Evolutionary conservation across 2,888 invertebrate genomes (phyloP).

Genomic region (Campaea margaritaria): DNA sequence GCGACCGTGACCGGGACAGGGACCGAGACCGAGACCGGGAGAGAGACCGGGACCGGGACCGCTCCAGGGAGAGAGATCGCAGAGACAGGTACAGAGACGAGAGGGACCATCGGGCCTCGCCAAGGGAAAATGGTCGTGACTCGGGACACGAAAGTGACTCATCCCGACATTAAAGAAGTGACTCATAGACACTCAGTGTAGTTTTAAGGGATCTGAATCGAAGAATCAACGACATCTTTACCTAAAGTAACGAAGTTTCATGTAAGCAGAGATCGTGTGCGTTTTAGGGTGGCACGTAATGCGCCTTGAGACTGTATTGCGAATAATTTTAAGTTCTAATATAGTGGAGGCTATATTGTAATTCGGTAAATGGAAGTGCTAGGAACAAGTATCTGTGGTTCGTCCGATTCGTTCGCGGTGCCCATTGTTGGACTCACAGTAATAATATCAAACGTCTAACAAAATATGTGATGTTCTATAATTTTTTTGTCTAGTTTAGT

Average conservation of each 20-base stretch:
- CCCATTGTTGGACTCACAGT: neutral
- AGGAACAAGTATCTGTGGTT: conserved; percentile 42
- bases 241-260: conserved; percentile 62
- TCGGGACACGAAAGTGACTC: conserved; percentile 84
- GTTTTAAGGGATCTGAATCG: conserved; percentile 44
- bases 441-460: no score
- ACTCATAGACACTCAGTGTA: conserved; percentile 44
- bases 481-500: no score
- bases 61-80: conserved; percentile 69
- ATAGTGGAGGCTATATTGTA: conserved; percentile 73
- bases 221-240: conserved; percentile 70
- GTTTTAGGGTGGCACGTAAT: conserved; percentile 69
- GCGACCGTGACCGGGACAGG: conserved; percentile 66
- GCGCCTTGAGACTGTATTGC: conserved; percentile 77
- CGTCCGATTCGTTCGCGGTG: conserved; percentile 23
- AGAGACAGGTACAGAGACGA: conserved; percentile 75
- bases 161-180: conserved; percentile 71
- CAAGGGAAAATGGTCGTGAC: conserved; percentile 78
- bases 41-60: conserved; percentile 67
- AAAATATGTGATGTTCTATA: no score
- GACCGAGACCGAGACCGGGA: conserved; percentile 65
- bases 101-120: conserved; percentile 77
- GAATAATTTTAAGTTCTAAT: conserved; percentile 69
- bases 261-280: conserved; percentile 59
- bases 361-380: conserved; percentile 60